phyloP scores from a whole-genome alignment of 2,888 invertebrate species.

The Eudemis profundana region DNA sequence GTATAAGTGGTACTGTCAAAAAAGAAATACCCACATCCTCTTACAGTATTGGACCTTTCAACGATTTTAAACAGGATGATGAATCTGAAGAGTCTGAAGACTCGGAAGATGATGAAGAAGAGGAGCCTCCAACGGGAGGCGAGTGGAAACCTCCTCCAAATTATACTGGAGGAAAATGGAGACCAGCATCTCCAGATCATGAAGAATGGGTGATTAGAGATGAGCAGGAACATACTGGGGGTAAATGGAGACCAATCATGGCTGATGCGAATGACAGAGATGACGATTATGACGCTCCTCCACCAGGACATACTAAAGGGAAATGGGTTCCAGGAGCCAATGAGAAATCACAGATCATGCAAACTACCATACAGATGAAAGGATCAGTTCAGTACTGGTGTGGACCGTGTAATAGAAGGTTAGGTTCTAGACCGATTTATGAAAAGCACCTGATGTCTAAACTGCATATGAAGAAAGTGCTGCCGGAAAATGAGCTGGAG shows the following conservation, averaged over 20 bases:
- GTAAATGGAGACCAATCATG: slow-evolving; percentile 87
- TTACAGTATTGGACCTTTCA: slow-evolving; percentile 70
- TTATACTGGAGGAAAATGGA: slow-evolving; percentile 81
- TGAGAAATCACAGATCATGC: slow-evolving; percentile 83
- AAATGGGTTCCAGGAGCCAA: slow-evolving; percentile 92
- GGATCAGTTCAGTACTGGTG: slow-evolving; percentile 90
- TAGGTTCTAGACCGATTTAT: slow-evolving; percentile 90
- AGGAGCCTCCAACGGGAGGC: slow-evolving; percentile 84
- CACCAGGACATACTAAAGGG: slow-evolving; percentile 89
- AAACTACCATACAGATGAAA: slow-evolving; percentile 79
- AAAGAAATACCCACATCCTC: slow-evolving; percentile 78
- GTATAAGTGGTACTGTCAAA: slow-evolving; percentile 84
- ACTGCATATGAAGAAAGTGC: slow-evolving; percentile 88
- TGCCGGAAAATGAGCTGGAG: slow-evolving; percentile 89
- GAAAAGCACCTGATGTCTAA: slow-evolving; percentile 91
- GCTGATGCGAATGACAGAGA: slow-evolving; percentile 72
- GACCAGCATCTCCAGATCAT: slow-evolving; percentile 76
- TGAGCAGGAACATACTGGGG: slow-evolving; percentile 84
- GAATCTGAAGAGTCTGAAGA: slow-evolving; percentile 86
- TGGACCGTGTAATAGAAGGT: slow-evolving; percentile 90
- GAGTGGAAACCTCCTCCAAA: slow-evolving; percentile 90
- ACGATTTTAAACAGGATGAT: slow-evolving; percentile 74
- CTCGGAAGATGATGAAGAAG: slow-evolving; percentile 85
- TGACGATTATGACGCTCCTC: slow-evolving; percentile 85
- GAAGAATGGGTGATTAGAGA: slow-evolving; percentile 85